These are phyloP conservation scores for Hippopotamus amphibius DNA, from an alignment of 2,113 vertebrate species.

Conservation along the genomic window DNA sequence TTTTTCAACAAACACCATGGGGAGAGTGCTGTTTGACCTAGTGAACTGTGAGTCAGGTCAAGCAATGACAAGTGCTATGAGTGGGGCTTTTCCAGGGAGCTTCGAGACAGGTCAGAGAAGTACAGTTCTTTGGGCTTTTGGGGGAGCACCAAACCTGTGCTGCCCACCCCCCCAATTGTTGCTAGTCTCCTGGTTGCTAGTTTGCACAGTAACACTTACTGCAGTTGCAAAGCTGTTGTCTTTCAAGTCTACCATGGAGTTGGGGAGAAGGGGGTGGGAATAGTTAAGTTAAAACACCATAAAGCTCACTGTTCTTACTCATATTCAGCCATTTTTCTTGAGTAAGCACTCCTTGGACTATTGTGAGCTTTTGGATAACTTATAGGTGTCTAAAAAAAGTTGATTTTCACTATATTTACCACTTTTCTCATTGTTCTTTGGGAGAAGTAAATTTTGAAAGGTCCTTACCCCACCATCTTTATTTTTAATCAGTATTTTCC, in stretches of 20 bases:
- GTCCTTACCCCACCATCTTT: neutral
- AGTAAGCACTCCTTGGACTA: neutral
- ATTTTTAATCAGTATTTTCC: neutral
- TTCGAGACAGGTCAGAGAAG: neutral
- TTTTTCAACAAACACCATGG: neutral
- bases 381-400: slow-evolving; percentile 12
- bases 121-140: neutral
- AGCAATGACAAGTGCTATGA: neutral
- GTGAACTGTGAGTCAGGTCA: slow-evolving; percentile 1
- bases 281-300: neutral
- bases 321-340: slow-evolving; percentile 8
- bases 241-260: neutral
- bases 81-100: neutral
- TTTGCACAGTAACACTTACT: neutral
- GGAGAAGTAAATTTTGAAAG: neutral
- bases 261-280: neutral
- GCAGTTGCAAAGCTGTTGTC: neutral
- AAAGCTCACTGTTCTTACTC: neutral
- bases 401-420: slow-evolving; percentile 3
- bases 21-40: neutral
- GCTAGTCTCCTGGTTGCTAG: neutral
- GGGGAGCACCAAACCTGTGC: neutral
- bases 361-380: slow-evolving; percentile 11
- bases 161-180: neutral
- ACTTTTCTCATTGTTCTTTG: neutral